These are phyloP conservation scores for Hemithea aestivaria DNA, from an alignment of 2,888 invertebrate species.

Conservation along the genomic window DNA sequence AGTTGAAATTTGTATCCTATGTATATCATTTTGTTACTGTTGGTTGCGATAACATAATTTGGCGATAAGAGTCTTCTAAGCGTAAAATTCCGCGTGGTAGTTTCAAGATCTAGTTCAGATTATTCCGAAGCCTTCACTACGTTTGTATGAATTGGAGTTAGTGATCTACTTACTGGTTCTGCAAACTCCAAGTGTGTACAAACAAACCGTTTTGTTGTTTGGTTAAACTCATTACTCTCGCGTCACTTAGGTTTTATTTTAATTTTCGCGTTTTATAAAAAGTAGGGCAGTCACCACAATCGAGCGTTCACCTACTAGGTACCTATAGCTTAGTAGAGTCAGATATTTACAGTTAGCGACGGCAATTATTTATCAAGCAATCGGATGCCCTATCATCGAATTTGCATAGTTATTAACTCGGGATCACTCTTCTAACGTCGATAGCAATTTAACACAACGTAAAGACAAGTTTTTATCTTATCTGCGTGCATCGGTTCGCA, in stretches of 20 bases:
- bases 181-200: constrained; percentile 13
- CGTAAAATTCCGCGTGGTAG: no score
- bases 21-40: no score
- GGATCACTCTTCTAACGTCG: constrained; percentile 28
- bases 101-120: no score
- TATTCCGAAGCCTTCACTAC: no score
- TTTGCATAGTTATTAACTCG: constrained; percentile 37
- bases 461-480: constrained; percentile 53
- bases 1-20: no score
- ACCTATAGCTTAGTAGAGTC: constrained; percentile 25
- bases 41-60: no score
- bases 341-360: constrained; percentile 51
- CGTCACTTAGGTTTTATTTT: constrained; percentile 26
- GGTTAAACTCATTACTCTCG: constrained; percentile 19
- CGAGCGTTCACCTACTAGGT: constrained; percentile 34
- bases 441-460: constrained; percentile 27
- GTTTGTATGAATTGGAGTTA: constrained; percentile 5
- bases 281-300: constrained; percentile 35
- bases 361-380: constrained; percentile 48
- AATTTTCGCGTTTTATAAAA: constrained; percentile 33
- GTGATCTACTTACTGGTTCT: constrained; percentile 13
- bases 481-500: constrained; percentile 50
- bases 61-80: no score
- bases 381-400: constrained; percentile 34
- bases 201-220: constrained; percentile 18